Base-by-base conservation (phyloP, 2,888 invertebrate species). In the Tridacna crocea region DNA sequence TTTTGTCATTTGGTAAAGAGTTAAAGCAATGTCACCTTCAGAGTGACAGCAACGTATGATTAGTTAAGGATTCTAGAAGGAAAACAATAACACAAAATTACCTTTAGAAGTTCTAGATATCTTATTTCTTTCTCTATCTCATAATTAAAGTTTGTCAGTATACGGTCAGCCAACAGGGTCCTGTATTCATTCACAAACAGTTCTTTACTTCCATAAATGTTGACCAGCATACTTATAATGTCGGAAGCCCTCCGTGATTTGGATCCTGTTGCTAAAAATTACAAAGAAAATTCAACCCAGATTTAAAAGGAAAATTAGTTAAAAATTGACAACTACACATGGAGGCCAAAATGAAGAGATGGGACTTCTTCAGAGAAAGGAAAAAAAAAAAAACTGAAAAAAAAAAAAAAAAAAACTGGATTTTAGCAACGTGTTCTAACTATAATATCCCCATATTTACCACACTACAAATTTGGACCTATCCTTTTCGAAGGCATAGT, bases 171-270 rank as follows among this genome's bases (percentile, higher is more conserved):
- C 88, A 99, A 95, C 24, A 99, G 95, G 61, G 98, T 98, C 75
- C 99, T 96, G 94, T 99, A 99, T 95, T 99, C 99, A 94, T 98
- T 99, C 2, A 99, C 99, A 95, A 99, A 99, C 55, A 99, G 95
- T 94, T 99, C 99, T 94, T 99, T 99, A 92, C 99, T 99, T 19
- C 99, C 99, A 94, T 99, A 99, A 65, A 99, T 98, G 94, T 98
- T 99, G 0, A 99, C 98, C 76, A 99, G 96, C 97, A 99, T 99
- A 70, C 99, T 98, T 93, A 99, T 98, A 74, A 99, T 98, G 94
- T 99, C 99, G 79, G 97, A 96, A 55, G 96, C 96, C 87, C 96
- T 95, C 94, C 96, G 93, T 55, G 95, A 95, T 91, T 95, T 95
- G 0, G 95, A 96, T n/a, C 96, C 95, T 93, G 95, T 96, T 55